Evolutionary conservation across 2,113 vertebrate species (phyloP), one percentile per base, ranked within the genome.

Genomic region (Casuarius casuarius): DNA sequence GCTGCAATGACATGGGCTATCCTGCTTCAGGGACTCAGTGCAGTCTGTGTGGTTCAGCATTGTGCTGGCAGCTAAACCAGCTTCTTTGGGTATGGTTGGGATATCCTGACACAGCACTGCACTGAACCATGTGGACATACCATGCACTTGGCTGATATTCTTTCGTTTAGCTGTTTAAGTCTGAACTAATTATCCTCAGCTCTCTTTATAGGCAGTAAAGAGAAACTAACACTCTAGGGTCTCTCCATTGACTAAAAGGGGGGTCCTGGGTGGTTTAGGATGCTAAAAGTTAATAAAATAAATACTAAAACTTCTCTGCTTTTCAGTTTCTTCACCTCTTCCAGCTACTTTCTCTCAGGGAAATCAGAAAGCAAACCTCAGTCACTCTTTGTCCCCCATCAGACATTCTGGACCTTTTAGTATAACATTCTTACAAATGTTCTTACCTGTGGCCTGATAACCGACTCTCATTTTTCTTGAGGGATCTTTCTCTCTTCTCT

Each of bases 401-500:
- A 81, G 20, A 51, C 23, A 67, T 67, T 31, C 31, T 81, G 20
- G 12, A 81, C 0, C 2, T 7, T 81, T 84, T 12, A 91, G 6
- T 49, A 12, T 1, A 21, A 59, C 19, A 76, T 25, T 80, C 38
- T 71, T 65, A 90, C 5, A 78, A 68, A 80, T 29, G 48, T 16
- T 89, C 98, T 97, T 95, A 98, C 98, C 98, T 98, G 94, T 82
- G 87, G 7, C 92, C 58, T 13, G 87, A 54, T 42, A 96, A 52
- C 2, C 42, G 68, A 85, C 31, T 79, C 59, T 95, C 96, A 17
- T 44, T 94, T 77, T 94, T 78, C 63, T 25, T 96, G 31, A 92
- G 84, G 0, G 75, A 87, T 44, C 87, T 96, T 49, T 96, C 96
- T 76, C 51, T 96, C 59, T 87, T 97, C 56, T 98, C 96, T 77